Evolutionary conservation across 1,140 invertebrate genomes (phyloP).

Genomic region (Drosophila mayri): DNA sequence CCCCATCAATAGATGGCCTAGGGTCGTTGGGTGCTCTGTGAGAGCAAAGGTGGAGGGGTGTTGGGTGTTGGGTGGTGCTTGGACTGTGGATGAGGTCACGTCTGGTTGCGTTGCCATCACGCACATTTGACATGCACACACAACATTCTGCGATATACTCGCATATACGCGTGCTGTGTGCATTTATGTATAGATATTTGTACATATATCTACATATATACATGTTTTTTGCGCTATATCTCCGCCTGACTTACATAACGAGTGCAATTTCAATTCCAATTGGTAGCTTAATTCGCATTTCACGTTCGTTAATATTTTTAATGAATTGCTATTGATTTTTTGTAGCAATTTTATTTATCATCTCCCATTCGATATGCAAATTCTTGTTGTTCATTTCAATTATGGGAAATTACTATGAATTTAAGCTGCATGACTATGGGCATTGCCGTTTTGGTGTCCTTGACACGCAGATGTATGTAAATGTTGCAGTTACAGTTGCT

Average conservation of each 20-base stretch:
- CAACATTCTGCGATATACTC: slow-evolving; percentile 9
- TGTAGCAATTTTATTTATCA: background rate
- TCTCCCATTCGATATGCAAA: slow-evolving; percentile 11
- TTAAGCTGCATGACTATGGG: slow-evolving; percentile 4
- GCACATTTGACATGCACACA: slow-evolving; percentile 54
- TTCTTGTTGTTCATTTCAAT: slow-evolving; percentile 20
- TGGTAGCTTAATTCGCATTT: slow-evolving; percentile 8
- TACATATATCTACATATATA: background rate
- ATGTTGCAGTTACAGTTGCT: slow-evolving; percentile 3
- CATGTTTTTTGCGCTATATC: slow-evolving; percentile 5
- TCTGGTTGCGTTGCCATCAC: slow-evolving; percentile 49
- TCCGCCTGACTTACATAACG: slow-evolving; percentile 32
- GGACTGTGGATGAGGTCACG: slow-evolving; percentile 45
- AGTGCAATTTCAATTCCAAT: slow-evolving; percentile 15
- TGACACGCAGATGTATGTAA: slow-evolving; percentile 8
- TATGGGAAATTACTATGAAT: slow-evolving; percentile 12
- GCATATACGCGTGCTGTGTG: slow-evolving; percentile 5
- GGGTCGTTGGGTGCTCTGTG: background rate
- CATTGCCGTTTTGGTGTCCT: slow-evolving; percentile 14
- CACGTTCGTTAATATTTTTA: slow-evolving; percentile 24
- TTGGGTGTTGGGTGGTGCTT: slow-evolving; percentile 1
- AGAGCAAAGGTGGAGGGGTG: background rate
- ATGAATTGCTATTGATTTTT: slow-evolving; percentile 45
- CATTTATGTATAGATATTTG: slow-evolving; percentile 6
- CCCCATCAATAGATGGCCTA: slow-evolving; percentile 2